Conservation (phyloP, 2,888 invertebrate species). For the Bombyx huttoni region DNA sequence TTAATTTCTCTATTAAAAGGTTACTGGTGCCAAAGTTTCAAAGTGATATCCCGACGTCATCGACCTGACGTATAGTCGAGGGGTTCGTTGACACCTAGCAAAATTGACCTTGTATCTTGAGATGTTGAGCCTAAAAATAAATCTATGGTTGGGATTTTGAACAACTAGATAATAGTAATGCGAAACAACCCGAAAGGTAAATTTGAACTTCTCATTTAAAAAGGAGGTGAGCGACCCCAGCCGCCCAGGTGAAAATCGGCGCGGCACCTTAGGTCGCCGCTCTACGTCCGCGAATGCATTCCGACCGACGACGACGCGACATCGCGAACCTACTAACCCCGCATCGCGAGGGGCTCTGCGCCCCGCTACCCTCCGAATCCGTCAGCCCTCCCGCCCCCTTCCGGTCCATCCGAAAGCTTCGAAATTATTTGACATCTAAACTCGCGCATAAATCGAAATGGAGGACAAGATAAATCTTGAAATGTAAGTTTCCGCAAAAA, state of each 20-base stretch:
- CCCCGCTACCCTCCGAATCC: slow-evolving; percentile 65
- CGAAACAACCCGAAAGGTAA: slow-evolving; percentile 13
- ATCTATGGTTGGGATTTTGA: slow-evolving; percentile 14
- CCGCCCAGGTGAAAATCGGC: slow-evolving; percentile 53
- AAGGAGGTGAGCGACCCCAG: slow-evolving; percentile 48
- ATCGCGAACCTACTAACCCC: slow-evolving; percentile 72
- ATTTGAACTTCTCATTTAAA: slow-evolving; percentile 25
- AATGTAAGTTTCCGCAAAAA: slow-evolving; percentile 19
- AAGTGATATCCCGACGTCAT: slow-evolving; percentile 54
- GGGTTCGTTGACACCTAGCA: slow-evolving; percentile 65
- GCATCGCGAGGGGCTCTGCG: slow-evolving; percentile 64
- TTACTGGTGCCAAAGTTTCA: slow-evolving; percentile 19
- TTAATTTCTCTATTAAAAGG: neutral
- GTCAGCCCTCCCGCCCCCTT: slow-evolving; percentile 53
- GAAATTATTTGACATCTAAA: slow-evolving; percentile 61
- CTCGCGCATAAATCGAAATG: slow-evolving; percentile 44
- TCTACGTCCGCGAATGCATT: slow-evolving; percentile 71
- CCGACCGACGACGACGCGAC: slow-evolving; percentile 69
- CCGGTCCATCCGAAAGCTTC: slow-evolving; percentile 66
- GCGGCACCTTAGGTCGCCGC: slow-evolving; percentile 67
- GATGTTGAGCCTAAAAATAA: slow-evolving; percentile 51
- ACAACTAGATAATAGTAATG: slow-evolving; percentile 5
- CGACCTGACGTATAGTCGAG: slow-evolving; percentile 60
- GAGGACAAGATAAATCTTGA: slow-evolving; percentile 25
- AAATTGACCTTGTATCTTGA: slow-evolving; percentile 61